These are phyloP conservation scores for Melinaea menophilus DNA, from an alignment of 2,888 invertebrate species.

Conservation along the genomic window DNA sequence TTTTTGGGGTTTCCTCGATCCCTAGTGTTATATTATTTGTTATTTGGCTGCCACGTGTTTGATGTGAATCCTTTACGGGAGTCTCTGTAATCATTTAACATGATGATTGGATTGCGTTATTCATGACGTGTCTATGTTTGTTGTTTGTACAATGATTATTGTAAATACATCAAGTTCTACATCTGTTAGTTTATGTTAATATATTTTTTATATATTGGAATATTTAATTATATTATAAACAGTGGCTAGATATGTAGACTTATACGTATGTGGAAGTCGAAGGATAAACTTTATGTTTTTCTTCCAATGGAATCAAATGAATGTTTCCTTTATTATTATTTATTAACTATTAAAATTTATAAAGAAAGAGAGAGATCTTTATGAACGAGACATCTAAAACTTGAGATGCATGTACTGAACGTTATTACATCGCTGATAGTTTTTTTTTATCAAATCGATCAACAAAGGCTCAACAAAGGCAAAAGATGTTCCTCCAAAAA, in stretches of 20 bases:
- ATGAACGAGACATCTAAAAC: too few relatives aligned
- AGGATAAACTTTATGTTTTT: slow-evolving; percentile 20
- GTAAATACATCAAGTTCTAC: slow-evolving; percentile 20
- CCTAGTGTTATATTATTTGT: slow-evolving; percentile 54
- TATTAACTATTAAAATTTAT: too few relatives aligned
- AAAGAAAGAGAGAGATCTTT: too few relatives aligned
- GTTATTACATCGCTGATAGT: too few relatives aligned
- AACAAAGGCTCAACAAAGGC: too few relatives aligned
- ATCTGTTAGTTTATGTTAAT: slow-evolving; percentile 25
- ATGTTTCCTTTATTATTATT: too few relatives aligned
- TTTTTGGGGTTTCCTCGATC: slow-evolving; percentile 75
- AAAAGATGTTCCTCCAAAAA: too few relatives aligned
- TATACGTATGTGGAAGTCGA: slow-evolving; percentile 25
- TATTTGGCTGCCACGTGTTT: slow-evolving; percentile 43
- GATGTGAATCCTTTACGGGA: slow-evolving; percentile 32
- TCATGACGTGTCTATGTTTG: slow-evolving; percentile 23
- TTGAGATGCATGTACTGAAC: too few relatives aligned
- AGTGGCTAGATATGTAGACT: slow-evolving; percentile 23
- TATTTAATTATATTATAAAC: slow-evolving; percentile 13
- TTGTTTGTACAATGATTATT: slow-evolving; percentile 19
- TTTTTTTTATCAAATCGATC: too few relatives aligned
- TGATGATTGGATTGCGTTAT: slow-evolving; percentile 21
- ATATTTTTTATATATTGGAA: slow-evolving; percentile 16
- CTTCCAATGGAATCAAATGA: not conserved
- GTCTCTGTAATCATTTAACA: slow-evolving; percentile 17